These are phyloP conservation scores for Gnathonemus echidnorhynchus DNA, from an alignment of 2,113 vertebrate species.

Conservation along the genomic window DNA sequence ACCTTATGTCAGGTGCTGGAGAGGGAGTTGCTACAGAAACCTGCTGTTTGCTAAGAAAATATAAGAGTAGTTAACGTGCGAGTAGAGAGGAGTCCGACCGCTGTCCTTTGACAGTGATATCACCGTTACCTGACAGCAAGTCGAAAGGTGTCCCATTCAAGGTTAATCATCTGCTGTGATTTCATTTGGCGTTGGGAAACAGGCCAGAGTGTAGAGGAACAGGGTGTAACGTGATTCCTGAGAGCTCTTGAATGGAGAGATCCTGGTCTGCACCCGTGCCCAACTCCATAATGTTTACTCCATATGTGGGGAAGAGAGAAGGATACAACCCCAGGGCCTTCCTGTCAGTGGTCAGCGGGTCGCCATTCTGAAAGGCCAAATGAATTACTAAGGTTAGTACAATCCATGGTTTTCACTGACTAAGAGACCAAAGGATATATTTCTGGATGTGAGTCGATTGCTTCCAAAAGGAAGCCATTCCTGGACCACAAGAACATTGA, in stretches of 20 bases:
- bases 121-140: not conserved
- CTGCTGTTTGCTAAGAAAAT: not conserved
- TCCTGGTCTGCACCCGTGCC: not conserved
- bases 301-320: not conserved
- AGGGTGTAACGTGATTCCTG: not conserved
- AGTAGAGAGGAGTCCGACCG: not conserved
- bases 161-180: not conserved
- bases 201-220: not conserved
- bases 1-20: not conserved
- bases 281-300: not conserved
- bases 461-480: not conserved
- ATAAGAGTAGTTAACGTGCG: not conserved
- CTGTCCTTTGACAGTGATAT: not conserved
- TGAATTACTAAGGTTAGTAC: not conserved
- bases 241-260: not conserved
- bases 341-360: not conserved
- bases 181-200: not conserved
- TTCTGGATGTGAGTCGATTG: not conserved
- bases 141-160: not conserved
- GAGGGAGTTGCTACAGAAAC: not conserved
- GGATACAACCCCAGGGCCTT: not conserved
- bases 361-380: not conserved
- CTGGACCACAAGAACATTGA: not conserved
- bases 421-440: not conserved
- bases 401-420: not conserved